Percentiles rank a stretch among this genome's conserved stretches.
Evolutionary conservation across 2,797 vertebrate genomes (phyloP).

Genomic region (Microctenopoma steveboyesi): DNA sequence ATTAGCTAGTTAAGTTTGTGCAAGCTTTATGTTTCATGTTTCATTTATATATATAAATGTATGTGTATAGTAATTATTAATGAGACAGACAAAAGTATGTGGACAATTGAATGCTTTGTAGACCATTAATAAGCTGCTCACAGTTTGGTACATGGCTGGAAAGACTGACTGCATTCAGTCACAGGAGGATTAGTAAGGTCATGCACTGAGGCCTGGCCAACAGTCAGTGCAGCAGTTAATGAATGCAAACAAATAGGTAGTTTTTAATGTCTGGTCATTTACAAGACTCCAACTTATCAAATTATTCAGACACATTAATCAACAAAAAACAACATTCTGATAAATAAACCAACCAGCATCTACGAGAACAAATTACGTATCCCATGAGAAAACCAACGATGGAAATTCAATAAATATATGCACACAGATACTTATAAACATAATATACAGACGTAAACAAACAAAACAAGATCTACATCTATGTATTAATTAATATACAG

Average conservation of each 20-base stretch:
- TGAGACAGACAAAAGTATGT: neutral
- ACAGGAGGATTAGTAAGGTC: constrained; percentile 7
- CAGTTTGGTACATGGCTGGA: neutral
- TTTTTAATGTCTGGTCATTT: constrained; percentile 3
- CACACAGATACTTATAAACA: constrained; percentile 1
- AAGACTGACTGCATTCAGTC: neutral
- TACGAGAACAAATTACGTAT: constrained; percentile 1
- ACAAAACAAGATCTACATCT: neutral
- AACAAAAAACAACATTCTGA: neutral
- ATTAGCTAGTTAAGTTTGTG: too few relatives aligned
- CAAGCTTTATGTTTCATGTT: too few relatives aligned
- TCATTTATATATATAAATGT: too few relatives aligned
- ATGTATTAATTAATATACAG: neutral
- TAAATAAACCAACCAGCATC: neutral
- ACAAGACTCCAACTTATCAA: neutral
- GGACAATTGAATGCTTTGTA: neutral
- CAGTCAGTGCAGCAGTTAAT: neutral
- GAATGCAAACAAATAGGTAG: neutral
- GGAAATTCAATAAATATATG: constrained; percentile 9
- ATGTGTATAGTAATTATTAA: too few relatives aligned
- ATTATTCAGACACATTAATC: constrained; percentile 1
- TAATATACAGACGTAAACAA: constrained; percentile 1
- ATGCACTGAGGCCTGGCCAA: neutral
- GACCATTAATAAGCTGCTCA: neutral
- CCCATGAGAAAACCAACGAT: constrained; percentile 1